A percentile compares a stretch with the other conserved stretches of the same genome.
Conservation (phyloP, 2,888 invertebrate species). For the Epirrhoe alternata region DNA sequence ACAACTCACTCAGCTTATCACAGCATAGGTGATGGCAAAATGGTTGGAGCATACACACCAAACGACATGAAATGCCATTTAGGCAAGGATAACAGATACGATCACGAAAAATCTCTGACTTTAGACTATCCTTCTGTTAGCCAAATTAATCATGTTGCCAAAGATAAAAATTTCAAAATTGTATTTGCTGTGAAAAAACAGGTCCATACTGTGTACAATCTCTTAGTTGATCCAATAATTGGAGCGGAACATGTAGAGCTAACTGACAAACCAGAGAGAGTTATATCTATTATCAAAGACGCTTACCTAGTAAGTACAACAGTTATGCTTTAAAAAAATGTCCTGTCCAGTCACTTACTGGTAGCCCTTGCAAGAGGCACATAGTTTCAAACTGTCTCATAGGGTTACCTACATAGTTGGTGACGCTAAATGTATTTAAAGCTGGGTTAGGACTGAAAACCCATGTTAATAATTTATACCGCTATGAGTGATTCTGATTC, state of each 20-base stretch:
- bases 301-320: constrained; percentile 87
- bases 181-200: constrained; percentile 89
- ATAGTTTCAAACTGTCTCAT: no score
- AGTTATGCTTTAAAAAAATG: neutral
- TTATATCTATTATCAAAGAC: constrained; percentile 87
- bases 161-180: constrained; percentile 89
- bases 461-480: no score
- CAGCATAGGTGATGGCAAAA: constrained; percentile 92
- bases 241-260: constrained; percentile 87
- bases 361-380: no score
- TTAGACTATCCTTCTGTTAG: constrained; percentile 92
- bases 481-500: no score
- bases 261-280: constrained; percentile 70
- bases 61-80: constrained; percentile 89
- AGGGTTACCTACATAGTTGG: no score
- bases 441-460: no score
- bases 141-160: constrained; percentile 86
- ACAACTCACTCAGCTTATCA: constrained; percentile 93
- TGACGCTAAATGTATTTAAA: no score
- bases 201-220: constrained; percentile 73
- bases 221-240: constrained; percentile 86
- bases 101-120: constrained; percentile 71
- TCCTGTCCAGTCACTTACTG: no score
- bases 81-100: constrained; percentile 77
- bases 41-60: constrained; percentile 87